These are phyloP conservation scores for Megastigmus dorsalis DNA, from an alignment of 2,888 invertebrate genomes.

Conservation along the genomic window DNA sequence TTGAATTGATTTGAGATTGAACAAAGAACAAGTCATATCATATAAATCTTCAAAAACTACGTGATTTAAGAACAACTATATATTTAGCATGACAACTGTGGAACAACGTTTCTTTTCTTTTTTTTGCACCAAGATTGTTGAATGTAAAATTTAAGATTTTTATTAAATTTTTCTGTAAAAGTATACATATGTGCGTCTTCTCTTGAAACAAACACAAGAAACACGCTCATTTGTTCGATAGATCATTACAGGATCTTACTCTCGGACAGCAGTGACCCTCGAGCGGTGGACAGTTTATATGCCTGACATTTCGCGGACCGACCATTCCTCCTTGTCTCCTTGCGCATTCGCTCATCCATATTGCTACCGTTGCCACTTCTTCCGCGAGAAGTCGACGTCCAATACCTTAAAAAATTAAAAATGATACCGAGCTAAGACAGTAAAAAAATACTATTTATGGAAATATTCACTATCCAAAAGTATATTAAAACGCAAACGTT, in stretches of 20 bases:
- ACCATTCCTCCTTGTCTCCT: conserved; percentile 80
- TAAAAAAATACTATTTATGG: too few species aligned
- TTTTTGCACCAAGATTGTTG: conserved; percentile 17
- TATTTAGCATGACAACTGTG: conserved; percentile 18
- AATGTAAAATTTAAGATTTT: conserved; percentile 35
- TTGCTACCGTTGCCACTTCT: conserved; percentile 66
- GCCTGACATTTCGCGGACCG: conserved; percentile 83
- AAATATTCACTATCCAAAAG: too few species aligned
- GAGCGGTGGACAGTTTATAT: conserved; percentile 82
- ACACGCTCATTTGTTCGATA: neutral
- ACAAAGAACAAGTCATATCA: conserved; percentile 22
- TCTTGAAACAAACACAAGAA: neutral
- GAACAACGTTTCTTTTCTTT: conserved; percentile 21
- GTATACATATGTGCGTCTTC: neutral
- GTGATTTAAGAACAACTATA: conserved; percentile 25
- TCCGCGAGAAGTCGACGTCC: conserved; percentile 66
- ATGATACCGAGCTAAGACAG: too few species aligned
- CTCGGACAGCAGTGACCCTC: conserved; percentile 70
- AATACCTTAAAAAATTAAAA: conserved; percentile 62
- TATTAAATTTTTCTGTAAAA: conserved; percentile 31
- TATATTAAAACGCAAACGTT: too few species aligned
- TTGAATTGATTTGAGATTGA: conserved; percentile 14
- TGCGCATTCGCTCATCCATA: conserved; percentile 74
- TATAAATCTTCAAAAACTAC: conserved; percentile 11
- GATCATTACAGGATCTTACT: neutral